Base-by-base conservation (phyloP, 2,888 invertebrate species). In the Callyntrura guangdongensis region DNA sequence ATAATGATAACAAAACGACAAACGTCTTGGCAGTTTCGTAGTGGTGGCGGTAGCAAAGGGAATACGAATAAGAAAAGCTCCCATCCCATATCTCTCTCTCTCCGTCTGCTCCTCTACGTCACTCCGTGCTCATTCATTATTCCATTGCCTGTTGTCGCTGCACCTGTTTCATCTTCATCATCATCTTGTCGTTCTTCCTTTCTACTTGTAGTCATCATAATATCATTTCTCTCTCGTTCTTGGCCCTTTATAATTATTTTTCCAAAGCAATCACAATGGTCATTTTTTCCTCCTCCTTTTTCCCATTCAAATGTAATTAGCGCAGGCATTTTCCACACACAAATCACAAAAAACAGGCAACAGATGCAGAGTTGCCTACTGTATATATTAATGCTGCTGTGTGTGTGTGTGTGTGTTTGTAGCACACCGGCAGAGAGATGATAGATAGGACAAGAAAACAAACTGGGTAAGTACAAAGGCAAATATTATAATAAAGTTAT, bases 261-360 rank as follows among this genome's bases (percentile, higher is more conserved):
- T 25, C 25, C 36, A 36, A 36, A 4, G 36, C 36, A 36, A 36
- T 77, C 77, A 2, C 53, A 61, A 84, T 85, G 89, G 79, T 85
- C 89, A 89, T 79, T 89, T 89, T 89, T 85, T 85, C 67, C 89
- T 85, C 67, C 89, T 79, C 77, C 67, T 25, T 59, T 56, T 83
- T 83, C 72, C 77, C 61, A 79, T 79, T 86, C 86, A 83, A 81
- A 79, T 56, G 89, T 84, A 89, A 89, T 89, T 89, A 89, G 79
- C 86, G 77, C 49, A 77, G 22, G 20, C n/a, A 49, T 74, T 36
- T 49, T 49, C 20, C 74, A 53, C 81, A 64, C 45, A 67, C 53
- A 27, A 4, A 69, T 20, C 17, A 20, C 17, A 67, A 69, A 36
- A 36, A 2, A 36, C 3, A 36, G 2, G 36, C 36, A 36, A 36